These are phyloP conservation scores for Vireo altiloquus DNA, from an alignment of 2,113 vertebrate genomes.

Conservation along the genomic window DNA sequence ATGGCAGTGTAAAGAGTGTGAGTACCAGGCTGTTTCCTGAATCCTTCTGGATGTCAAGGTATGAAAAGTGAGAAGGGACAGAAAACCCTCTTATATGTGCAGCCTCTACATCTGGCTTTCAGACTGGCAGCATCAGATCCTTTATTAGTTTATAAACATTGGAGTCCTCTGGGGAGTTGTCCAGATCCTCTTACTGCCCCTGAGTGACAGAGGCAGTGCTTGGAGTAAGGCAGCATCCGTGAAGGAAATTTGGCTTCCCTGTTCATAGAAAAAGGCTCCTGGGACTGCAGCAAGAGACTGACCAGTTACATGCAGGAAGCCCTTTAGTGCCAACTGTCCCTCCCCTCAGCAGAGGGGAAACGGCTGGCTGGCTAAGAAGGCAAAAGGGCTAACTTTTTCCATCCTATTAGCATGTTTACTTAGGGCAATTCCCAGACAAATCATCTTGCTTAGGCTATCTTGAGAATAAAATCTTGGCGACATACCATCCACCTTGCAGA, in stretches of 20 bases:
- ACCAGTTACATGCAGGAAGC: constrained; percentile 1
- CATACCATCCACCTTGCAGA: neutral
- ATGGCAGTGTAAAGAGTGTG: neutral
- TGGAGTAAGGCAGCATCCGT: neutral
- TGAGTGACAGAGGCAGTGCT: neutral
- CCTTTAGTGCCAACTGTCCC: neutral
- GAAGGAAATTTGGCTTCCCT: constrained; percentile 23
- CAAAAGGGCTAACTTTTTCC: constrained; percentile 16
- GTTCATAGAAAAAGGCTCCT: constrained; percentile 19
- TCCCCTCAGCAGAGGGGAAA: neutral
- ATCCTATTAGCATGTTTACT: neutral
- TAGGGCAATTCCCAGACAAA: neutral
- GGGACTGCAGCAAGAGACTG: neutral
- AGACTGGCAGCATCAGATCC: neutral
- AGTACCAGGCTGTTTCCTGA: neutral
- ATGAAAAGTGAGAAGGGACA: neutral
- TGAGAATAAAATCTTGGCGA: neutral
- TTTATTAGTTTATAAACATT: constrained; percentile 41
- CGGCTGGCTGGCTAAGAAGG: neutral
- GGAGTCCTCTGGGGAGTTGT: neutral
- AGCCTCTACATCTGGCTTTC: neutral
- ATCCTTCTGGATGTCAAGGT: neutral
- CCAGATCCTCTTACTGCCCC: neutral
- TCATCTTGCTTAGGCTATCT: neutral
- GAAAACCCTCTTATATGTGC: neutral